Evolutionary conservation across 2,888 invertebrate species (phyloP).

Genomic region (Patella depressa): DNA sequence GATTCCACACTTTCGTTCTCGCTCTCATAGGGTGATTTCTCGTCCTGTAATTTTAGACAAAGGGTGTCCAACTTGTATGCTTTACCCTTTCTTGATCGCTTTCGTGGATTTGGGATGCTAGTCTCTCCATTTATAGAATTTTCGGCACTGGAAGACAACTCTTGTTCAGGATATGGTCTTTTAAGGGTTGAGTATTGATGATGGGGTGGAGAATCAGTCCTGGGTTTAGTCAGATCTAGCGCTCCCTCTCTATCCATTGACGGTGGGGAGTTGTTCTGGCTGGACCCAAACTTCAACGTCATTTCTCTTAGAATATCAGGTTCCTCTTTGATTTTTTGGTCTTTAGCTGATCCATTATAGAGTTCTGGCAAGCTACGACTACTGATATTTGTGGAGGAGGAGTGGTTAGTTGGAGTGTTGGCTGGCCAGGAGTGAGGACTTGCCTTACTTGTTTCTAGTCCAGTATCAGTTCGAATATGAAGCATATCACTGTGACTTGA

Average conservation of each 20-base stretch:
- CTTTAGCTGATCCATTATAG: slow-evolving; percentile 35
- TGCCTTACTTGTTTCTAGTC: slow-evolving; percentile 28
- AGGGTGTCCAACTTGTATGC: slow-evolving; percentile 83
- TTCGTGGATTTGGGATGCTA: slow-evolving; percentile 66
- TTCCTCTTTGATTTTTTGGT: slow-evolving; percentile 38
- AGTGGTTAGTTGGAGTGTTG: slow-evolving; percentile 17
- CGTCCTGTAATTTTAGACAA: slow-evolving; percentile 65
- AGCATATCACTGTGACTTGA: slow-evolving; percentile 17
- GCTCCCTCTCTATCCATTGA: slow-evolving; percentile 46
- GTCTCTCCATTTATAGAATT: slow-evolving; percentile 35
- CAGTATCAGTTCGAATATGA: slow-evolving; percentile 26
- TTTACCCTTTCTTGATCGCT: slow-evolving; percentile 86
- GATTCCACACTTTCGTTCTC: slow-evolving; percentile 33
- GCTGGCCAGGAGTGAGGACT: slow-evolving; percentile 42
- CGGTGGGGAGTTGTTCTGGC: neutral
- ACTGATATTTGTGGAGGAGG: slow-evolving; percentile 22
- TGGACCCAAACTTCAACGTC: slow-evolving; percentile 59
- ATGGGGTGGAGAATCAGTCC: slow-evolving; percentile 43
- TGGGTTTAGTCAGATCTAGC: slow-evolving; percentile 64
- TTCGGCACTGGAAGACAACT: slow-evolving; percentile 40
- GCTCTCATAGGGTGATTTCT: slow-evolving; percentile 30
- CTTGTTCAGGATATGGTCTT: slow-evolving; percentile 35
- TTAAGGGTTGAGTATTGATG: slow-evolving; percentile 14
- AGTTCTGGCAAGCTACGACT: slow-evolving; percentile 35
- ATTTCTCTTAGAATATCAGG: slow-evolving; percentile 59